Evolutionary conservation across 2,888 invertebrate species (phyloP).

Genomic region (Platypus cylindrus): DNA sequence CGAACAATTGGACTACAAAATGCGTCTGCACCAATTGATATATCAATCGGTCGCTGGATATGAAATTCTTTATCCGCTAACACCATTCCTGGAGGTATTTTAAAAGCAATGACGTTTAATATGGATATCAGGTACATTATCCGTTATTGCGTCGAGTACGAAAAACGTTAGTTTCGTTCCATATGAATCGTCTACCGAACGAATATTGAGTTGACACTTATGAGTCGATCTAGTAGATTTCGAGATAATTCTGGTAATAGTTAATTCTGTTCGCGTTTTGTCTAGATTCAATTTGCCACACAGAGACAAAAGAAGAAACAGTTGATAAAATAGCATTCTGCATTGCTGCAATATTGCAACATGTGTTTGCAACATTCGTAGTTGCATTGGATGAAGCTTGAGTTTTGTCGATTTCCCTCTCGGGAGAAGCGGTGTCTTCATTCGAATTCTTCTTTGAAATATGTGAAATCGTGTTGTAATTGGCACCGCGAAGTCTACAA

Average conservation of each 20-base stretch:
- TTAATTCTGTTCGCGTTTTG: slow-evolving; percentile 6
- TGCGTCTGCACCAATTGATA: slow-evolving; percentile 10
- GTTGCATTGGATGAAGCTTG: no score
- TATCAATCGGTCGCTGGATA: slow-evolving; percentile 8
- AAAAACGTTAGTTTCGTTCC: slow-evolving; percentile 8
- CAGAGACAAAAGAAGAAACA: slow-evolving; percentile 5
- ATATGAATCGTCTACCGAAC: slow-evolving; percentile 5
- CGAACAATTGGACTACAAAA: slow-evolving; percentile 12
- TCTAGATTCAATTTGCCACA: slow-evolving; percentile 9
- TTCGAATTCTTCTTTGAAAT: not conserved
- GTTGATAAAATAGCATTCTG: slow-evolving; percentile 7
- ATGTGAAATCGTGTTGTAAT: not conserved
- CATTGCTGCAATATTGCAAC: slow-evolving; percentile 4
- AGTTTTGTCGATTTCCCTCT: no score
- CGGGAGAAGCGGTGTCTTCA: no score
- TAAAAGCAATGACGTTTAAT: slow-evolving; percentile 1
- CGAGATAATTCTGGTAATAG: slow-evolving; percentile 8
- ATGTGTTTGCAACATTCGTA: slow-evolving; percentile 1
- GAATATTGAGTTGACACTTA: slow-evolving; percentile 8
- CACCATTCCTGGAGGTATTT: slow-evolving; percentile 7
- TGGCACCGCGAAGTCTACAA: no score
- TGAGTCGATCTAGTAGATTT: slow-evolving; percentile 6
- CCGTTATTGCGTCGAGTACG: slow-evolving; percentile 5
- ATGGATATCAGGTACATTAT: no score
- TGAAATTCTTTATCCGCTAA: slow-evolving; percentile 11